These are phyloP conservation scores for Luscinia megarhynchos DNA, from an alignment of 2,797 vertebrate species.

Conservation along the genomic window DNA sequence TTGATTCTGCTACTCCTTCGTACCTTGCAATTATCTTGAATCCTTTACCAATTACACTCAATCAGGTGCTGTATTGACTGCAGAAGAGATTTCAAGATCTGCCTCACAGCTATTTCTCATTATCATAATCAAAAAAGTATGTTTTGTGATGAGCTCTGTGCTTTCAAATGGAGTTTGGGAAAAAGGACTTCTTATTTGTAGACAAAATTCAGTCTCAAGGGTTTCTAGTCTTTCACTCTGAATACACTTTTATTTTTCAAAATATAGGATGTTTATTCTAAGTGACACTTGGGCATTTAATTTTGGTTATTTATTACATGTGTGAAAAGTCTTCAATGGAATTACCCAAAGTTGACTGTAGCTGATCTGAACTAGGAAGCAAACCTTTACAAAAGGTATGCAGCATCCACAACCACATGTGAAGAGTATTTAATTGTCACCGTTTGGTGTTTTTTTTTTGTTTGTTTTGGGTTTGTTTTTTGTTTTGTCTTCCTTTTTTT, in stretches of 20 bases:
- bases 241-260: neutral
- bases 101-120: conserved; percentile 4
- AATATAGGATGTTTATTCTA: neutral
- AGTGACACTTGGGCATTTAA: neutral
- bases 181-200: conserved; percentile 32
- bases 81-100: conserved; percentile 15
- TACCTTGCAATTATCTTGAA: conserved; percentile 34
- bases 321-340: neutral
- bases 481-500: neutral
- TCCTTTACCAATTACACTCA: conserved; percentile 12
- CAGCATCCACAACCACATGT: neutral
- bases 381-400: neutral
- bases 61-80: conserved; percentile 7
- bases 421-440: neutral
- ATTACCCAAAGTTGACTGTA: neutral
- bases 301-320: neutral
- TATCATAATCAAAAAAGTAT: neutral
- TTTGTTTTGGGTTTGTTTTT: neutral
- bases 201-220: neutral
- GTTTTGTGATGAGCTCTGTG: neutral
- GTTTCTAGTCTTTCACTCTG: neutral
- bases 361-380: neutral
- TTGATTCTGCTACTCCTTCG: neutral
- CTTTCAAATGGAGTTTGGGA: conserved; percentile 3
- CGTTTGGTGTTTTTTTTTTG: neutral